A percentile compares a stretch with the other conserved stretches of the same genome.
Evolutionary conservation across 2,888 invertebrate species (phyloP).

Genomic region (Epsilonema sp.): DNA sequence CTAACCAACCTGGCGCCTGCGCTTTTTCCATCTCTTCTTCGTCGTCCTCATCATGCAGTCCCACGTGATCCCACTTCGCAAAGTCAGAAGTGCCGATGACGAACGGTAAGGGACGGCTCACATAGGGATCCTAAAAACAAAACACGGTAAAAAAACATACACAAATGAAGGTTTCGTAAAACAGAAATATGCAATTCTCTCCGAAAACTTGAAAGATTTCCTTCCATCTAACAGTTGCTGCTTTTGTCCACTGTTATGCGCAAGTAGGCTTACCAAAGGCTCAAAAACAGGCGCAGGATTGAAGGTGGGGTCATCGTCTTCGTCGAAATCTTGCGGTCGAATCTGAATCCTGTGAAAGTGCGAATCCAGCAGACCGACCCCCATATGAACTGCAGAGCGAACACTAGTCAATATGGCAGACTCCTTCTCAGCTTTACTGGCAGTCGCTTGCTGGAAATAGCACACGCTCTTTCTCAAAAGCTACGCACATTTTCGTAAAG

Average conservation of each 20-base stretch:
- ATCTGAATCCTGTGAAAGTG: constrained; percentile 4
- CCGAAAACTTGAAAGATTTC: no score
- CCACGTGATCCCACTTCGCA: no score
- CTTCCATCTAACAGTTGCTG: no score
- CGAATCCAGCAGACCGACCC: not conserved
- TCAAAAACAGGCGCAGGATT: constrained; percentile 6
- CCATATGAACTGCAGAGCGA: not conserved
- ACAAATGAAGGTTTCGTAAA: no score
- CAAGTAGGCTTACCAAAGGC: constrained; percentile 3
- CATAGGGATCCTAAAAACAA: constrained; percentile 7
- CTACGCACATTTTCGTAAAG: not conserved
- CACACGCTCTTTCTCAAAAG: not conserved
- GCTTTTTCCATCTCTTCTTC: no score
- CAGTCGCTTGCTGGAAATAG: no score
- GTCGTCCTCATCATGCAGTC: no score
- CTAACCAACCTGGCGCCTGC: no score
- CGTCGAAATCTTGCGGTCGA: constrained; percentile 7
- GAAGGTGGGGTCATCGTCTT: constrained; percentile 8
- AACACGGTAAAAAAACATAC: no score
- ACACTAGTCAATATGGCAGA: not conserved
- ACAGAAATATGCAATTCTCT: no score
- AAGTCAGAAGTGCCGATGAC: constrained; percentile 1
- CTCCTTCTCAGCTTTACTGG: not conserved
- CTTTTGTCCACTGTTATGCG: no score
- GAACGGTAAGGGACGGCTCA: constrained; percentile 2